These are phyloP conservation scores for Oplegnathus fasciatus DNA, from an alignment of 2,113 vertebrate genomes.

Conservation along the genomic window DNA sequence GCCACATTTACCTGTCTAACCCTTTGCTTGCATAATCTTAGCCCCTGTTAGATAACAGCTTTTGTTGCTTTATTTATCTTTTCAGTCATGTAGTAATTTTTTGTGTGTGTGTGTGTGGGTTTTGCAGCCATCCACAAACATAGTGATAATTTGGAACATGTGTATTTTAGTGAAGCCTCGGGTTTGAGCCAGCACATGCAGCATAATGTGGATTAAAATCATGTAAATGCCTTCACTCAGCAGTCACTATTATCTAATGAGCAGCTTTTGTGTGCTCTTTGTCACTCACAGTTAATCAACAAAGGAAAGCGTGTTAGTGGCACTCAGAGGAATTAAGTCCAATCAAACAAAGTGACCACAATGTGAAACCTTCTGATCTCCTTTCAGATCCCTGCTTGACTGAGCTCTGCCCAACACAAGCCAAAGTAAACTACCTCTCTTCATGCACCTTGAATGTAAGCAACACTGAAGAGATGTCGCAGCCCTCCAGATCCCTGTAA, in stretches of 20 bases:
- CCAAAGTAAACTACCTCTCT: conserved; percentile 63
- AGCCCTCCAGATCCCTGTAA: conserved; percentile 42
- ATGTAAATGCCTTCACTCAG: conserved; percentile 62
- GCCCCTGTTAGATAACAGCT: conserved; percentile 58
- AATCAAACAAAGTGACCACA: conserved; percentile 75
- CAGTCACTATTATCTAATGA: conserved; percentile 57
- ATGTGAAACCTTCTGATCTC: conserved; percentile 72
- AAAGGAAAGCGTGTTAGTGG: conserved; percentile 55
- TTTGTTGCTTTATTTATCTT: conserved; percentile 75
- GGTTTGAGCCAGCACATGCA: conserved; percentile 6
- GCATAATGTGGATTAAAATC: conserved; percentile 39
- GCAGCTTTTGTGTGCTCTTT: conserved; percentile 52
- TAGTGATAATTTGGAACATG: conserved; percentile 28
- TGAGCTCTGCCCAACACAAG: conserved; percentile 48
- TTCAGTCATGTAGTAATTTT: conserved; percentile 52
- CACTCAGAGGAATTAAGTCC: conserved; percentile 73
- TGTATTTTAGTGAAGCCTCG: conserved; percentile 38
- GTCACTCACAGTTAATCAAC: conserved; percentile 64
- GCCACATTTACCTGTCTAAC: conserved; percentile 66
- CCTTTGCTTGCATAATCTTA: conserved; percentile 67
- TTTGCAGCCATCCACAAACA: conserved; percentile 38
- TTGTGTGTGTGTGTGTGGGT: conserved; percentile 34
- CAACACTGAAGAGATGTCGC: conserved; percentile 6
- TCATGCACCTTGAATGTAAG: conserved; percentile 41
- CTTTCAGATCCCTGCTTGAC: conserved; percentile 65